Conservation (phyloP, 1,140 invertebrate species). For the Meloidogyne floridensis region DNA sequence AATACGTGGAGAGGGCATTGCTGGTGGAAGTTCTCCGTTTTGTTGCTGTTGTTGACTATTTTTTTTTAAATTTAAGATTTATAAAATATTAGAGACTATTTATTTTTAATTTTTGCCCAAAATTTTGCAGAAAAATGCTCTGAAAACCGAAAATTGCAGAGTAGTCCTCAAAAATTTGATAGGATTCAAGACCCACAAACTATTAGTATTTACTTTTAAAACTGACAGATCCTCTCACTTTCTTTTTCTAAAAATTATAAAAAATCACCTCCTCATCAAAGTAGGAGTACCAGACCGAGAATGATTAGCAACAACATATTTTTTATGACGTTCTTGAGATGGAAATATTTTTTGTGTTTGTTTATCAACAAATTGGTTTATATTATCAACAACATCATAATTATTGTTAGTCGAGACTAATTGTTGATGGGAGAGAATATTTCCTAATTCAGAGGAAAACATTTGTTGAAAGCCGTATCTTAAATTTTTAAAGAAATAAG, state of each 20-base stretch:
- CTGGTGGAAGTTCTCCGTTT: conserved; percentile 10
- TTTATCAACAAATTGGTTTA: not conserved
- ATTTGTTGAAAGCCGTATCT: conserved; percentile 1
- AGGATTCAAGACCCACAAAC: no score
- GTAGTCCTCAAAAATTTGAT: no score
- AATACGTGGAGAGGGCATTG: conserved; percentile 28
- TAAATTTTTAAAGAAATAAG: not conserved
- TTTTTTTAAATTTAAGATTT: not conserved
- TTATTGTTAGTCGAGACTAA: not conserved
- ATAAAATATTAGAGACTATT: not conserved
- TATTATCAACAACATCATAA: not conserved
- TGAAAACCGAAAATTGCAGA: no score
- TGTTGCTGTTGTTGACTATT: no score
- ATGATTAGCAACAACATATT: not conserved
- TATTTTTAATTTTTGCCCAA: no score
- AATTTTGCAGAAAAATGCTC: no score
- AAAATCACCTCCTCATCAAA: no score
- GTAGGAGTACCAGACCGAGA: not conserved
- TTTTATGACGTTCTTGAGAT: not conserved
- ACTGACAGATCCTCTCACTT: no score
- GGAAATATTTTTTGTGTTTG: not conserved
- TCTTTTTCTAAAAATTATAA: no score
- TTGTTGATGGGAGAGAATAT: conserved; percentile 26
- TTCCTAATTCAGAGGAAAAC: conserved; percentile 10
- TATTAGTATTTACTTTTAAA: no score